Evolutionary conservation across 2,888 invertebrate genomes (phyloP).

Genomic region (Lucinisca nassula): DNA sequence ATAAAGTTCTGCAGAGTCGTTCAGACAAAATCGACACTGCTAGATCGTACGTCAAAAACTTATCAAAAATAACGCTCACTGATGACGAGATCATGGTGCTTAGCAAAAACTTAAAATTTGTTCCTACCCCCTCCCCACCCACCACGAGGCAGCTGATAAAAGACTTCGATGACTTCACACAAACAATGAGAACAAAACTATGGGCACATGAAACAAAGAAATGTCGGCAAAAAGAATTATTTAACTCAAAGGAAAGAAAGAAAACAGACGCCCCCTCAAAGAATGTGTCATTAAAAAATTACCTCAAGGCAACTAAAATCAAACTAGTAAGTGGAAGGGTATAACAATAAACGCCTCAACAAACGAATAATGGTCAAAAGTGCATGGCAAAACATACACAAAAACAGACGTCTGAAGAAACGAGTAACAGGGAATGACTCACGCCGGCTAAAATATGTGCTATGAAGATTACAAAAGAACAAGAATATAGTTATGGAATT

Average conservation of each 20-base stretch:
- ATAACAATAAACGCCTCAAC: background rate
- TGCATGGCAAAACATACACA: background rate
- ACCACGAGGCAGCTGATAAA: background rate
- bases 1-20: too few species aligned
- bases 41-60: background rate
- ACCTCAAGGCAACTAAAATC: background rate
- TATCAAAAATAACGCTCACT: background rate
- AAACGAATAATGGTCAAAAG: background rate
- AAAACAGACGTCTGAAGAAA: background rate
- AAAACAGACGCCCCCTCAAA: background rate
- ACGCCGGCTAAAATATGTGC: background rate
- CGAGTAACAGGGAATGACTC: background rate
- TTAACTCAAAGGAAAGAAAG: background rate
- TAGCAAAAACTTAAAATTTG: background rate
- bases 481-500: background rate
- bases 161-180: background rate
- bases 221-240: background rate
- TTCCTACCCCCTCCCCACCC: background rate
- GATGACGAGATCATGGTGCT: background rate
- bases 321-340: background rate
- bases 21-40: background rate
- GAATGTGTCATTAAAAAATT: background rate
- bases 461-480: background rate
- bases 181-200: background rate
- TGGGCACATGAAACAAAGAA: background rate